Conservation (phyloP, 2,888 invertebrate species). For the Elegia similella region DNA sequence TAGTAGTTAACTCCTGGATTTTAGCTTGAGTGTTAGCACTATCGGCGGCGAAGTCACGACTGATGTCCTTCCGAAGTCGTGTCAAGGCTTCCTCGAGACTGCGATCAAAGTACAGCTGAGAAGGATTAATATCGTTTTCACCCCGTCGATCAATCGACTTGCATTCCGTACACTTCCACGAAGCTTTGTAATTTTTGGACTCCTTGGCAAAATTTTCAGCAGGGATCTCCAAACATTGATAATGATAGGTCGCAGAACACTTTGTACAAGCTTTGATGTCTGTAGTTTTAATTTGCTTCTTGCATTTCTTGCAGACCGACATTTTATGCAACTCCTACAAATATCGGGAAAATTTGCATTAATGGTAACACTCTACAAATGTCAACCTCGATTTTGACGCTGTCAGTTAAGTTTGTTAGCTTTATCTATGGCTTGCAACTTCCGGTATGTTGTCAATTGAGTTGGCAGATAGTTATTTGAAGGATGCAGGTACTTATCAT, state of each 20-base stretch:
- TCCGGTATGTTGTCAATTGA: no score
- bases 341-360: no score
- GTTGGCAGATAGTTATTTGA: no score
- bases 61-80: neutral
- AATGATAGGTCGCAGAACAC: neutral
- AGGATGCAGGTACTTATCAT: no score
- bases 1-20: neutral
- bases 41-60: neutral
- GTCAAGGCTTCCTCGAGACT: neutral
- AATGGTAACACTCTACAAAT: no score
- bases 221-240: neutral
- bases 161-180: neutral
- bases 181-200: neutral
- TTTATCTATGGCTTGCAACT: no score
- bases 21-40: neutral
- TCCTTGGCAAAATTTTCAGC: neutral
- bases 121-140: neutral
- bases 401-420: no score
- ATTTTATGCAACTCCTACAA: neutral
- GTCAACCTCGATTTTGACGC: no score
- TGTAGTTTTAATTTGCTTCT: no score
- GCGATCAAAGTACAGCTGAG: neutral
- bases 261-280: neutral
- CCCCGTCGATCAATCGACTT: neutral
- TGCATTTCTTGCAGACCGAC: no score